Base-by-base conservation (phyloP, 2,113 vertebrate genomes). In the Tragelaphus strepsiceros region DNA sequence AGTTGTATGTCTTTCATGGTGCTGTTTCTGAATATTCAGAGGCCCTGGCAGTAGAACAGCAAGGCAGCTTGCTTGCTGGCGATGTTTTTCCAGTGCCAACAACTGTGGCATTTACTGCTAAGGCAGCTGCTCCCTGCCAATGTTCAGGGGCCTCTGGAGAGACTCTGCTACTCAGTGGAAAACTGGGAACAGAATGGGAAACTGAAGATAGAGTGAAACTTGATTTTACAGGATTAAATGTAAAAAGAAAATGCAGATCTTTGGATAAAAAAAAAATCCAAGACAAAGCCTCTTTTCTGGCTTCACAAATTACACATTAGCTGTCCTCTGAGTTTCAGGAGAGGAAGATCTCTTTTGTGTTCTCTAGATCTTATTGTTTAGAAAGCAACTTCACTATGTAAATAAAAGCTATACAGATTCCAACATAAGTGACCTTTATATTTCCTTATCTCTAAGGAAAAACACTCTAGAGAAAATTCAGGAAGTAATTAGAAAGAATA, bases 391-490 rank as follows among this genome's bases (percentile, higher is more conserved):
- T 64, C 14, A 54, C 46, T 46, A 61, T 56, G 84, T 61, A 71
- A 86, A 64, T 39, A 49, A 94, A 91, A 97, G 49, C 59, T 6
- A 90, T 7, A 64, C 12, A 85, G 64, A 30, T 78, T 93, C 61
- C 54, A 83, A 71, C 6, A 10, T n/a, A 67, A 61, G 56, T 12
- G 91, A 74, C n/a, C 95, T 89, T 97, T 87, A 26, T 90, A 80
- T 67, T 93, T 89, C 67, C 61, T 93, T 49, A 86, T 90, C 84
- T 74, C 17, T 61, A 86, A 93, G 17, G 39, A 96, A 97, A 88
- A 4, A 89, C 32, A 80, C 56, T 56, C 78, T n/a, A 93, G 56
- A 93, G 84, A 88, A 96, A 95, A 97, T 51, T 93, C 54, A 91
- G 21, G 35, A n/a, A 84, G 16, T 35, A 86, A 88, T 91, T 61